A percentile compares a stretch with the other conserved stretches of the same genome.
These are phyloP conservation scores for Drymodes brunneopygia DNA, from an alignment of 2,113 vertebrate species.

Conservation along the genomic window DNA sequence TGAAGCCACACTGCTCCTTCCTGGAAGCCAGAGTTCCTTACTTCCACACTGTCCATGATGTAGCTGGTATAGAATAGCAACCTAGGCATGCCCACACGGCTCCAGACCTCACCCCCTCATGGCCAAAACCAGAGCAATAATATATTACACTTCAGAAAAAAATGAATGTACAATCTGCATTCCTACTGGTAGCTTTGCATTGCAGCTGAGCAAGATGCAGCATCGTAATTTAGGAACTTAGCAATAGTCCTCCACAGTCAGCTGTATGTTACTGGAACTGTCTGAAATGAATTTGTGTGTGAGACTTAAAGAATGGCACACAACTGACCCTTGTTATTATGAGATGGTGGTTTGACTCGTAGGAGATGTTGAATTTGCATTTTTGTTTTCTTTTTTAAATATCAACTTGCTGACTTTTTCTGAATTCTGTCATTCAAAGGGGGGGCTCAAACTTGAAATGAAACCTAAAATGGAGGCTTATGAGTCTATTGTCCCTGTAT, in stretches of 20 bases:
- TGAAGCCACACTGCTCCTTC: not conserved
- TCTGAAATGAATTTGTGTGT: not conserved
- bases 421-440: not conserved
- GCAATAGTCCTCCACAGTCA: not conserved
- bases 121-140: not conserved
- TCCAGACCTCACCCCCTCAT: not conserved
- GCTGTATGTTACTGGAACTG: not conserved
- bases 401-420: not conserved
- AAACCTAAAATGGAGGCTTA: not conserved
- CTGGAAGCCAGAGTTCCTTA: not conserved
- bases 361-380: not conserved
- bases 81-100: rapidly evolving
- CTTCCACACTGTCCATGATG: not conserved
- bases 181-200: not conserved
- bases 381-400: not conserved
- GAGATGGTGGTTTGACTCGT: not conserved
- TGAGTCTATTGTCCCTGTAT: not conserved
- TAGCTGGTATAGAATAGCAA: not conserved
- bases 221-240: not conserved
- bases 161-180: not conserved
- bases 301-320: not conserved
- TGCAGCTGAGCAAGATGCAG: not conserved
- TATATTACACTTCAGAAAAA: not conserved
- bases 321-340: not conserved
- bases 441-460: not conserved